phyloP scores from a whole-genome alignment of 2,113 vertebrate species.

The Muscicapa adusta region DNA sequence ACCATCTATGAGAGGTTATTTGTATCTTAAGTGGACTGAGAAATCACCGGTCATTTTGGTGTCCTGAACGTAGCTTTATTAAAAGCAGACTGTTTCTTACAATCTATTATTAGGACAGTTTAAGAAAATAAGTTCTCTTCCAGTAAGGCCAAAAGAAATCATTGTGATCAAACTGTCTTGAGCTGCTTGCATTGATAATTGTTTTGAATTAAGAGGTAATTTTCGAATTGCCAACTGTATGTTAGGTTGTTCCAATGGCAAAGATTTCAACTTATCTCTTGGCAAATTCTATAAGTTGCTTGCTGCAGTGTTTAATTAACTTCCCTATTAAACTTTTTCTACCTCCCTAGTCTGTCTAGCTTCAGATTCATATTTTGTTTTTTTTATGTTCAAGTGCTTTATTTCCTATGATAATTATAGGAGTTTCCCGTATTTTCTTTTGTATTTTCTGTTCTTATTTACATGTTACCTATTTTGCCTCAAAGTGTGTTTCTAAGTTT shows the following conservation, averaged over 20 bases:
- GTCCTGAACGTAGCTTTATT: neutral
- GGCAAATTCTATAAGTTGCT: fast-evolving
- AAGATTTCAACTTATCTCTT: neutral
- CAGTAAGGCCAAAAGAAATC: neutral
- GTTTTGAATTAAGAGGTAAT: neutral
- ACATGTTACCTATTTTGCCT: neutral
- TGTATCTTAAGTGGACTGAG: neutral
- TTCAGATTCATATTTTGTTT: neutral
- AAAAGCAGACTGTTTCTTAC: neutral
- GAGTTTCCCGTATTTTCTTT: neutral
- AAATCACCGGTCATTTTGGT: neutral
- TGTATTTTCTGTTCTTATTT: neutral
- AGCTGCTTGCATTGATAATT: neutral
- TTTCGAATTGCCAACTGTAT: neutral
- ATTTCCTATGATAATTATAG: neutral
- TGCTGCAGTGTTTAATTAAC: neutral
- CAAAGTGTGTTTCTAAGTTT: neutral
- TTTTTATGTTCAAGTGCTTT: neutral
- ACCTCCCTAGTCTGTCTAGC: neutral
- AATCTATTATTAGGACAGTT: neutral
- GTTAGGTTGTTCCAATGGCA: neutral
- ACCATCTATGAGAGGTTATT: neutral
- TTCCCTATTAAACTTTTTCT: neutral
- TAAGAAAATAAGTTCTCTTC: neutral
- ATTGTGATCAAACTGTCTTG: fast-evolving